These are phyloP conservation scores for Leptodirus hochenwartii DNA, from an alignment of 2,888 invertebrate genomes.

Conservation along the genomic window DNA sequence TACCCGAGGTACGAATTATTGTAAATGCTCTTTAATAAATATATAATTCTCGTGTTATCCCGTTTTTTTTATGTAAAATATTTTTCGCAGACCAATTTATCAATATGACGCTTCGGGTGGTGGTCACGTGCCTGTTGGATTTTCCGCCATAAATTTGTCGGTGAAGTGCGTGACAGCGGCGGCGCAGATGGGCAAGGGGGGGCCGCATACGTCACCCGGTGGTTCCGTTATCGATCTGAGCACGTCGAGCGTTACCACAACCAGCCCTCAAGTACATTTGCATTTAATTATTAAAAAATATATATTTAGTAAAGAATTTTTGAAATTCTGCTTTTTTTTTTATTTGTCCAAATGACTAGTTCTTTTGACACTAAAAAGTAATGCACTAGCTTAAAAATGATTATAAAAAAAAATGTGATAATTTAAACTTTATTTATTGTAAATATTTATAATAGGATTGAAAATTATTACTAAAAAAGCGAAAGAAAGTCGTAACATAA, in stretches of 20 bases:
- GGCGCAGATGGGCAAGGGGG: constrained; percentile 41
- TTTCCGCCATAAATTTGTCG: constrained; percentile 66
- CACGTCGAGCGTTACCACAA: constrained; percentile 66
- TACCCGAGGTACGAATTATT: constrained; percentile 42
- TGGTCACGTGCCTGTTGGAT: constrained; percentile 53
- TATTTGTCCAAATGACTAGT: not conserved
- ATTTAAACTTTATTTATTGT: too few species aligned
- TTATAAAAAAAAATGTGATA: too few species aligned
- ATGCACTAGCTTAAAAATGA: too few species aligned
- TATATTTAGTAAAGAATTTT: too few species aligned
- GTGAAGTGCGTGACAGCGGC: constrained; percentile 68
- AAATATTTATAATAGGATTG: too few species aligned
- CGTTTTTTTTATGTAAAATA: not conserved
- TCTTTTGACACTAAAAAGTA: too few species aligned
- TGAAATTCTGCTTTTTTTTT: not conserved
- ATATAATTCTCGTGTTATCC: not conserved
- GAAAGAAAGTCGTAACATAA: too few species aligned
- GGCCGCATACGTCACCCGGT: constrained; percentile 53
- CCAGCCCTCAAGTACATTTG: constrained; percentile 63
- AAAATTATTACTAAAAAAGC: too few species aligned
- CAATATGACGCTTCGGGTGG: constrained; percentile 45
- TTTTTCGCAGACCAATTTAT: constrained; percentile 51
- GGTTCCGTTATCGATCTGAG: constrained; percentile 74
- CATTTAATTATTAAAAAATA: too few species aligned
- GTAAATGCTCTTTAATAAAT: not conserved